Evolutionary conservation across 2,797 vertebrate genomes (phyloP).

Genomic region (Sebastes oblongus): DNA sequence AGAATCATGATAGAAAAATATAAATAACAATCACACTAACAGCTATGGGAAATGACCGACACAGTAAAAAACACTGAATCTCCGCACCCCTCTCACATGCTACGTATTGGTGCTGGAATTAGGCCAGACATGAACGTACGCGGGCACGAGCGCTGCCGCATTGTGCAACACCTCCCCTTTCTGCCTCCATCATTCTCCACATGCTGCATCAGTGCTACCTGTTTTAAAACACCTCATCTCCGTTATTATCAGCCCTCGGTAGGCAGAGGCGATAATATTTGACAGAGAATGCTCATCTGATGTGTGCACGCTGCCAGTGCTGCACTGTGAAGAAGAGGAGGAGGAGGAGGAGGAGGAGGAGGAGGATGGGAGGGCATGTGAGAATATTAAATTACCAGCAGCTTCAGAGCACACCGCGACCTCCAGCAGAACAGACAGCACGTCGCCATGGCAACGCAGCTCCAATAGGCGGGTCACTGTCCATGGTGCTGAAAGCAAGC

Average conservation of each 20-base stretch:
- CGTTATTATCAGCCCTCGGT: background rate
- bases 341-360: too few relatives aligned
- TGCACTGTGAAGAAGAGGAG: background rate
- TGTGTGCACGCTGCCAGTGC: background rate
- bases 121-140: constrained; percentile 37
- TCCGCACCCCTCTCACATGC: constrained; percentile 25
- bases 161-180: constrained; percentile 14
- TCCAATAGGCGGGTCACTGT: constrained; percentile 55
- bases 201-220: constrained; percentile 4
- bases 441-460: constrained; percentile 76
- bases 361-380: background rate
- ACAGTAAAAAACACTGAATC: background rate
- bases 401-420: constrained; percentile 37
- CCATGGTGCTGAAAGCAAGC: constrained; percentile 64
- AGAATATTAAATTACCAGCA: constrained; percentile 56
- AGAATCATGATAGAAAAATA: background rate
- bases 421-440: constrained; percentile 35
- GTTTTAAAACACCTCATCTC: background rate
- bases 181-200: background rate
- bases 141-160: constrained; percentile 46
- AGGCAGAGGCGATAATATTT: background rate
- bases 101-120: constrained; percentile 27
- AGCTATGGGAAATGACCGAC: constrained; percentile 16
- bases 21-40: background rate
- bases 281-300: background rate